Percentiles rank a stretch among this genome's conserved stretches.
phyloP scores from a whole-genome alignment of 2,888 invertebrate species.

The Tuberolachnus salignus region DNA sequence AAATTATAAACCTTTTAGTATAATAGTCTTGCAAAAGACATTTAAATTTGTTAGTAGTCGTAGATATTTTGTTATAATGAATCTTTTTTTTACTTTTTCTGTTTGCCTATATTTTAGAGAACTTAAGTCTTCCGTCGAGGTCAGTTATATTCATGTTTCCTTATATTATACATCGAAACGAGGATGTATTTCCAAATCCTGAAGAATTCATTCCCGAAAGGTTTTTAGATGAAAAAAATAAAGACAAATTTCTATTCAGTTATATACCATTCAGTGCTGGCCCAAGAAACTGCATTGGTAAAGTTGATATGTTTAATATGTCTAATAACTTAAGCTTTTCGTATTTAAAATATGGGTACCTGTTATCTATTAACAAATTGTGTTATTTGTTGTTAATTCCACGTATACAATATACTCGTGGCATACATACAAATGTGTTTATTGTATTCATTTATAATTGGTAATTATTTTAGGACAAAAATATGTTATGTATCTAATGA shows the following conservation, averaged over 20 bases:
- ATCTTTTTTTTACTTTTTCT: too few species aligned
- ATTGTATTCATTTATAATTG: slow-evolving; percentile 60
- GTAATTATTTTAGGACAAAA: slow-evolving; percentile 60
- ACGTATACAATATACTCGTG: too few species aligned
- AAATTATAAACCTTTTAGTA: too few species aligned
- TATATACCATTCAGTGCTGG: slow-evolving; percentile 65
- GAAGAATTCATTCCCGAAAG: slow-evolving; percentile 64
- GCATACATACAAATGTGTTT: too few species aligned
- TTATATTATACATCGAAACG: slow-evolving; percentile 62
- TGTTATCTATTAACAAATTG: too few species aligned
- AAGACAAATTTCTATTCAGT: slow-evolving; percentile 63
- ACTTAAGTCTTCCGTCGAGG: slow-evolving; percentile 59
- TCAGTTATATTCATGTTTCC: slow-evolving; percentile 59
- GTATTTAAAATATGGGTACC: too few species aligned
- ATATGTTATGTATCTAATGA: slow-evolving; percentile 60
- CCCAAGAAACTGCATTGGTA: slow-evolving; percentile 64
- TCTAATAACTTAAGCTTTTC: too few species aligned
- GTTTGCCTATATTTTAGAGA: neutral
- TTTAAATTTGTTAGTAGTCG: too few species aligned
- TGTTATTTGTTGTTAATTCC: too few species aligned
- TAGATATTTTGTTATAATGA: too few species aligned
- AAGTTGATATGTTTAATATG: slow-evolving; percentile 62
- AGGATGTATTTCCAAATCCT: slow-evolving; percentile 63
- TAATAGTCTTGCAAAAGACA: too few species aligned
- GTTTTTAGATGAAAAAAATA: slow-evolving; percentile 63